These are phyloP conservation scores for Caenorhabditis sulstoni DNA, from an alignment of 2,888 invertebrate species.

Conservation along the genomic window DNA sequence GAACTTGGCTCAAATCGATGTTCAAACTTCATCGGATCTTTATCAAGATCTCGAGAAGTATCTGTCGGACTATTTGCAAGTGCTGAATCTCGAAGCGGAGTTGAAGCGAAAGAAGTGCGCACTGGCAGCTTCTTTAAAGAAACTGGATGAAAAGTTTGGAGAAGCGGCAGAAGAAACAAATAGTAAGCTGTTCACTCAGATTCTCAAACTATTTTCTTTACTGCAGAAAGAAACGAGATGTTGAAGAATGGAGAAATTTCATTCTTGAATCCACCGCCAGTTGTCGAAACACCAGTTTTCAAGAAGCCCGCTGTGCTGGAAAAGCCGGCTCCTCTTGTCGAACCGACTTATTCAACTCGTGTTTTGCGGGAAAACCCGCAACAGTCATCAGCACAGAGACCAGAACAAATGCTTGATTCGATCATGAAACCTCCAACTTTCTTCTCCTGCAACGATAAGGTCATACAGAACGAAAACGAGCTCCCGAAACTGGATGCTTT, in stretches of 20 bases:
- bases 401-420: background rate
- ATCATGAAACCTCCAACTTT: constrained; percentile 44
- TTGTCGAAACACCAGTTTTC: constrained; percentile 1
- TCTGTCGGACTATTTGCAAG: constrained; percentile 29
- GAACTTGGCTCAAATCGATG: constrained; percentile 41
- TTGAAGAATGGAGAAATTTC: constrained; percentile 16
- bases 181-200: constrained; percentile 2
- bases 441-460: constrained; percentile 16
- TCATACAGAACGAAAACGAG: constrained; percentile 24
- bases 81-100: constrained; percentile 20
- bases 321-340: constrained; percentile 12
- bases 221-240: constrained; percentile 18
- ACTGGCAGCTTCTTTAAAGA: constrained; percentile 12
- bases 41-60: constrained; percentile 9
- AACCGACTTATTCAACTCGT: constrained; percentile 36
- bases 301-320: constrained; percentile 7
- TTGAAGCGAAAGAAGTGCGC: constrained; percentile 38
- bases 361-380: constrained; percentile 6
- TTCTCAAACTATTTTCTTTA: background rate
- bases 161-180: constrained; percentile 19
- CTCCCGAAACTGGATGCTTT: constrained; percentile 5
- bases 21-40: background rate
- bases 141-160: constrained; percentile 8
- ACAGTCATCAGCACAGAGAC: background rate
- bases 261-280: constrained; percentile 19